Percentiles rank a stretch among this genome's conserved stretches.
These are phyloP conservation scores for Lydus trimaculatus DNA, from an alignment of 2,888 invertebrate genomes.

Conservation along the genomic window DNA sequence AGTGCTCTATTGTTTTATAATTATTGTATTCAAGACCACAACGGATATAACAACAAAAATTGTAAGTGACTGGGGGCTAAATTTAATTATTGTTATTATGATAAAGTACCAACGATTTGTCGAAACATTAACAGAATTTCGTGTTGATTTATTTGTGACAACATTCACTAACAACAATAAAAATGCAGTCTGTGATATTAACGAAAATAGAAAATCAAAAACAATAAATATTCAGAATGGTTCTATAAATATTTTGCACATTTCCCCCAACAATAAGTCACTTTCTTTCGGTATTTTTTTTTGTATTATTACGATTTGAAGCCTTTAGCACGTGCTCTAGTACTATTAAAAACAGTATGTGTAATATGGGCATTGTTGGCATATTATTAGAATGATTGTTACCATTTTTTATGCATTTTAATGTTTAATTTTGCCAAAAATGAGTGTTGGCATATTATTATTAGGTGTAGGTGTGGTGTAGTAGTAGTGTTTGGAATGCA, in stretches of 20 bases:
- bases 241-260: constrained; percentile 17
- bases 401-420: no score
- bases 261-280: background rate
- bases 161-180: no score
- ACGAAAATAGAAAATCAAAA: background rate
- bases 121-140: constrained; percentile 15
- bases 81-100: constrained; percentile 4
- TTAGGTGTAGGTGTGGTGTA: no score
- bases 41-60: background rate
- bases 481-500: no score
- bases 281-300: background rate
- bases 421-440: no score
- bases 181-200: background rate
- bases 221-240: background rate
- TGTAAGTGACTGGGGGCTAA: background rate
- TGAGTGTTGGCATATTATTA: no score
- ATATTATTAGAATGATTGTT: background rate
- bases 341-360: constrained; percentile 14
- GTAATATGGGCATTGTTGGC: background rate
- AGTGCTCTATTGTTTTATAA: no score
- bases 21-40: no score
- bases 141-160: constrained; percentile 9
- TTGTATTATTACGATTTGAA: no score
- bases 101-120: constrained; percentile 11
- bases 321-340: constrained; percentile 15